Base-by-base conservation (phyloP, 2,888 invertebrate genomes). In the Hirudinaria manillensis region DNA sequence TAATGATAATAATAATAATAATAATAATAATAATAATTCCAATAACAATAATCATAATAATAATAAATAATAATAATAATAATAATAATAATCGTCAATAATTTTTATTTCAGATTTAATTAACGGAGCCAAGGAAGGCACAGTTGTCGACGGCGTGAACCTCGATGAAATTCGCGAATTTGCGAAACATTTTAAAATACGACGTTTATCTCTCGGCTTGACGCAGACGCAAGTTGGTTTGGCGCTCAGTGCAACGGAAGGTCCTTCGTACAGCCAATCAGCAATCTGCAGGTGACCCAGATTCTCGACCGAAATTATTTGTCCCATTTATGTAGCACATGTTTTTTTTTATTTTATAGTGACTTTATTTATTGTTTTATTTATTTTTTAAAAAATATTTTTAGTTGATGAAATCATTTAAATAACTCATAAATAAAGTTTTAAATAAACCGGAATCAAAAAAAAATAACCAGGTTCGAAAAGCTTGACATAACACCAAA, bases 401-500 rank as follows among this genome's bases (percentile, higher is more conserved):
- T 4, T 27, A 61, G 61, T 61, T 27, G 21, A 27, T 61, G 29
- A 61, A 61, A 19, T 61, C 7, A 10, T 16, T 61, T 27, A 6
- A 61, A 61, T 61, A n/a, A 61, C 29, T 27, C 24, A n/a, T n/a
- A 16, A 61, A 4, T 61, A 61, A 61, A 61, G 10, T 7, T 27
- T 7, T 21, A 61, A 27, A 61, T 27, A 21, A 61, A 61, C 24
- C 19, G 56, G 27, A 56, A 56, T 61, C 19, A 61, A 27, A 53
- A 16, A 53, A 13, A 53, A 61, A 61, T 29, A 10, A 27, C 61
- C 24, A 85, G 85, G 92, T 97, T 97, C 90, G 97, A 97, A 89
- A 97, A 97, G 89, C 89, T 97, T 88, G 97, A 97, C 89, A 97
- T 97, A 84, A 97, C 97, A 84, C 97, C 97, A 85, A 96, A 97